These are phyloP conservation scores for Bradypodion ventrale DNA, from an alignment of 2,797 vertebrate genomes.

Conservation along the genomic window DNA sequence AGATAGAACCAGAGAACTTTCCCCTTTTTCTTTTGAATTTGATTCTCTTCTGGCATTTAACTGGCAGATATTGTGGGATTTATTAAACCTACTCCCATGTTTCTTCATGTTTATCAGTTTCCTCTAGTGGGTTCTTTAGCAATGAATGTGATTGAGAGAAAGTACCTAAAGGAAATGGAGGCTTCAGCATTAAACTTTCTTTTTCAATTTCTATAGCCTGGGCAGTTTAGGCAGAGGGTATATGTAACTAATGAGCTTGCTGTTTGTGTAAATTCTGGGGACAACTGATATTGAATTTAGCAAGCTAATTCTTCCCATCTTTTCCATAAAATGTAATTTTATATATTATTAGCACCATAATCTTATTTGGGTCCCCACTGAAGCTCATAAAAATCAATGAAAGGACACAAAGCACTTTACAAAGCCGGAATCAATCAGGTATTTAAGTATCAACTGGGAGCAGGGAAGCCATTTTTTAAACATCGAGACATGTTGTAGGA, in stretches of 20 bases:
- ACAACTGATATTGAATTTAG: constrained; percentile 39
- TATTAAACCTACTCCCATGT: not conserved
- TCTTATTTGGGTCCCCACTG: constrained; percentile 19
- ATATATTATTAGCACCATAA: constrained; percentile 41
- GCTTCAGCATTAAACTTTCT: not conserved
- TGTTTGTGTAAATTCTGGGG: constrained; percentile 24
- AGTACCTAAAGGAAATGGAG: not conserved
- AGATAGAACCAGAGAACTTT: too few relatives aligned
- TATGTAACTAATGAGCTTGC: constrained; percentile 20
- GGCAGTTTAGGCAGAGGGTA: constrained; percentile 8
- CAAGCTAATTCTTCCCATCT: constrained; percentile 43
- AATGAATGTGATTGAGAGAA: not conserved
- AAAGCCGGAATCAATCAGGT: constrained; percentile 13
- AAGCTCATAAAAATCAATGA: constrained; percentile 49
- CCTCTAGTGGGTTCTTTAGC: not conserved
- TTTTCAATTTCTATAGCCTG: constrained; percentile 16
- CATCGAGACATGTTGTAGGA: too few relatives aligned
- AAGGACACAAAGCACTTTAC: constrained; percentile 35
- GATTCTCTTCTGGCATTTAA: not conserved
- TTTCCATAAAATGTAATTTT: constrained; percentile 41
- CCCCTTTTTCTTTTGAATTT: too few relatives aligned
- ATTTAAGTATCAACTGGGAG: constrained; percentile 20
- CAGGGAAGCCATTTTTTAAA: not conserved
- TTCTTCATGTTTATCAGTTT: not conserved
- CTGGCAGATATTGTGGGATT: not conserved